A percentile compares a stretch with the other conserved stretches of the same genome.
phyloP scores from a whole-genome alignment of 2,113 vertebrate genomes.

The Semnornis frantzii region DNA sequence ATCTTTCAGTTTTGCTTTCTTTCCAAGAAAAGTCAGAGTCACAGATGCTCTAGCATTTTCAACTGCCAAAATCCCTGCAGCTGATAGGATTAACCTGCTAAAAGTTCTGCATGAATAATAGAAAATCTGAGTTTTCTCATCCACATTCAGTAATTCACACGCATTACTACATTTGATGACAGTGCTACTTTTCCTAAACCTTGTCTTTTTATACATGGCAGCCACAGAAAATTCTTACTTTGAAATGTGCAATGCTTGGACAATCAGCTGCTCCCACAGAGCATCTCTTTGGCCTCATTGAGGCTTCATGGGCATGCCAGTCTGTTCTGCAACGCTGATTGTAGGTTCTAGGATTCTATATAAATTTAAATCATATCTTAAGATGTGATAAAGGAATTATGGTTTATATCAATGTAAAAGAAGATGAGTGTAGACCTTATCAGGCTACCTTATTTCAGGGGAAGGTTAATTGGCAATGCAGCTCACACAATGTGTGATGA shows the following conservation, averaged over 20 bases:
- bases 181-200: neutral
- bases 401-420: neutral
- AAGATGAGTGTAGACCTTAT: neutral
- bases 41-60: conserved; percentile 31
- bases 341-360: neutral
- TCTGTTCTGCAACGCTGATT: neutral
- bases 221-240: neutral
- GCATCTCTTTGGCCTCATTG: neutral
- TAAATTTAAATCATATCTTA: neutral
- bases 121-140: neutral
- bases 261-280: neutral
- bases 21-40: conserved; percentile 41
- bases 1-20: conserved; percentile 26
- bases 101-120: conserved; percentile 31
- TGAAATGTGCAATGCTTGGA: neutral
- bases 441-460: neutral
- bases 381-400: neutral
- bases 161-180: neutral
- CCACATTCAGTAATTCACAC: neutral
- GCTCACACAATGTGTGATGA: conserved; percentile 1
- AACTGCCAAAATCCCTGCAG: conserved; percentile 16
- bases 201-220: neutral
- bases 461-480: conserved; percentile 10
- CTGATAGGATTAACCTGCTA: conserved; percentile 34
- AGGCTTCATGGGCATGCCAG: neutral